Evolutionary conservation across 2,113 vertebrate species (phyloP), one percentile per base, ranked within the genome.

Genomic region (Cranoglanis bouderius): DNA sequence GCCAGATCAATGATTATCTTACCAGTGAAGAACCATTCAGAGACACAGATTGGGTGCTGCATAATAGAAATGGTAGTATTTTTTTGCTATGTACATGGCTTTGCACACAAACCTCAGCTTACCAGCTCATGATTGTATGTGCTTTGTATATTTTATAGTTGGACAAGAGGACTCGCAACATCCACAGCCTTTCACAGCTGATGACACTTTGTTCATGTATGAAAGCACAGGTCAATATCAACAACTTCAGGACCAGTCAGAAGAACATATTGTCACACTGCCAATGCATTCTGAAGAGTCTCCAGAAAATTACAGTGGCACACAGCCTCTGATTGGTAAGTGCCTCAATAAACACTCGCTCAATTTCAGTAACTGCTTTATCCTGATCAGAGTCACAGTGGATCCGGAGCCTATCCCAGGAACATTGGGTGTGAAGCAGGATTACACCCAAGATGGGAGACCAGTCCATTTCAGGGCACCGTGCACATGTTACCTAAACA

Each of bases 311-410:
- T 67, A 67, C 65, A 67, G 65, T 67, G n/a, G 65, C 29, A 67
- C 65, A 67, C 65, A 67, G 65, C 65, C 65, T 67, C 65, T 67
- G n/a, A 67, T 32, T 67, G 65, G 65, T 67, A 67, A 32, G n/a
- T n/a, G 32, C 13, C 4, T 14, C n/a, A 67, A 14, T 32, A 67
- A 67, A 67, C 29, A 67, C 4, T 14, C 29, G 14, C 2, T 12
- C 24, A 57, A 16, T 26, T 61, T 24, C 59, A 24, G 49, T 51
- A 59, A 59, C 57, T 59, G 57, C 19, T 59, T 67, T 32, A 67
- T 14, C 29, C n/a, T 67, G 63, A 67, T 32, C 29, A 32, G 63
- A n/a, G 29, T 32, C 29, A 67, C n/a, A 14, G 3, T 67, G 63
- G 63, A 4, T 67, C 63, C 3, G 3, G 26, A n/a, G 29, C 12